Evolutionary conservation across 1,140 invertebrate genomes (phyloP).

Genomic region (Maniola jurtina): DNA sequence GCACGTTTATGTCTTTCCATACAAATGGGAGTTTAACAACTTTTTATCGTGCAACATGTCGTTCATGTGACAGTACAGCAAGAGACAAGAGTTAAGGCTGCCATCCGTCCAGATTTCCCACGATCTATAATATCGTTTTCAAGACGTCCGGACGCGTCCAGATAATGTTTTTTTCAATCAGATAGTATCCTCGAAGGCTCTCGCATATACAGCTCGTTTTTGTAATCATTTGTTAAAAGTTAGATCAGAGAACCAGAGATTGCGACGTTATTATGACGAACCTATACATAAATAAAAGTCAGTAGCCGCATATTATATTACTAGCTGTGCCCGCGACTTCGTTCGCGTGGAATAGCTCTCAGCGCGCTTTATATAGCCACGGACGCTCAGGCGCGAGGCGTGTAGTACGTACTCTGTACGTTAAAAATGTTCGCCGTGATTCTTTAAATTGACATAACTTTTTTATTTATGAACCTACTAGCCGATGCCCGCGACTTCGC

Average conservation of each 20-base stretch:
- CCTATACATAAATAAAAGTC: too few relatives aligned
- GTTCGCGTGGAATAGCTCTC: too few relatives aligned
- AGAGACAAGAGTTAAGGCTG: not conserved
- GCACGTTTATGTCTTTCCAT: too few relatives aligned
- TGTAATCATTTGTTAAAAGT: conserved; percentile 2
- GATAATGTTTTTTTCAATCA: conserved; percentile 1
- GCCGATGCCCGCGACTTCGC: too few relatives aligned
- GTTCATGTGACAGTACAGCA: not conserved
- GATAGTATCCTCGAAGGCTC: not conserved
- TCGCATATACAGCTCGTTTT: not conserved
- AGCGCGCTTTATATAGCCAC: too few relatives aligned
- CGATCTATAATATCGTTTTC: conserved; percentile 10
- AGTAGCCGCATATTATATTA: too few relatives aligned
- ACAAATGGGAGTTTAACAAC: not conserved
- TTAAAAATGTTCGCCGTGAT: too few relatives aligned
- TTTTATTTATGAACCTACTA: too few relatives aligned
- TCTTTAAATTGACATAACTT: too few relatives aligned
- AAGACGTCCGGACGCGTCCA: conserved; percentile 10
- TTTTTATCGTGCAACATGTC: not conserved
- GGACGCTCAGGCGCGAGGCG: too few relatives aligned
- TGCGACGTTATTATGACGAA: not conserved
- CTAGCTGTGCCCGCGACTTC: too few relatives aligned
- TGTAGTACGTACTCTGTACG: too few relatives aligned
- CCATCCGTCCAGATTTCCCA: conserved; percentile 14
- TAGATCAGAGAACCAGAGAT: not conserved